Base-by-base conservation (phyloP, 2,113 vertebrate species). In the Sceloporus tristichus region DNA sequence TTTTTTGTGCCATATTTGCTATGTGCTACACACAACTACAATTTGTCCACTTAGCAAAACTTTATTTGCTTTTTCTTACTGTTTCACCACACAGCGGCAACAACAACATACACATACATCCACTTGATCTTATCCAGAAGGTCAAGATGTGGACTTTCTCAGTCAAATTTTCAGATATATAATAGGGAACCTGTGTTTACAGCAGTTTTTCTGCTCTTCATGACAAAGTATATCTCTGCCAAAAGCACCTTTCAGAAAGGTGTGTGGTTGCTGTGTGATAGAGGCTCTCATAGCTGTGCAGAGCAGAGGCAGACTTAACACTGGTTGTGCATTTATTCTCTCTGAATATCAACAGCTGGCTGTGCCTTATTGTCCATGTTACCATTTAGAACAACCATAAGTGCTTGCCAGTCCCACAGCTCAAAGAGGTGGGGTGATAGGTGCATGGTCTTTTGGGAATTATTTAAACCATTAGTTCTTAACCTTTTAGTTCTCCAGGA, bases 331-430 rank as follows among this genome's bases (percentile, higher is more conserved):
- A 42, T 74, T 53, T 25, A 66, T 38, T 38, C 42, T 38, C 1
- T 42, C 56, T 82, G 66, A 82, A 65, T 82, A 53, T 76, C 29
- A 34, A 11, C n/a, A 38, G 66, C 86, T 82, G 73, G 56, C 65
- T 70, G 87, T 88, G 87, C 87, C 87, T 88, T 88, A 88, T 78
- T 71, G 40, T 70, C 42, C 68, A 1, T 40, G 59, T 70, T 68
- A 70, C 13, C 40, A 53, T 65, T 56, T 34, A 19, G 56, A 87
- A 56, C 81, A 78, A 54, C 56, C 62, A 9, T 54, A 40, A 14
- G 9, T n/a, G 25, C 14, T 40, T 54, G 53, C 14, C 74, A 14
- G 9, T 65, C 40, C 59, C 7, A 29, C 34, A 9, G 8, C 40
- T 78, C 27, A 40, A n/a, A 21, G 59, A 68, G 34, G 71, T 19